phyloP scores from a whole-genome alignment of 1,140 invertebrate genomes.

The Oryctes rhinoceros region DNA sequence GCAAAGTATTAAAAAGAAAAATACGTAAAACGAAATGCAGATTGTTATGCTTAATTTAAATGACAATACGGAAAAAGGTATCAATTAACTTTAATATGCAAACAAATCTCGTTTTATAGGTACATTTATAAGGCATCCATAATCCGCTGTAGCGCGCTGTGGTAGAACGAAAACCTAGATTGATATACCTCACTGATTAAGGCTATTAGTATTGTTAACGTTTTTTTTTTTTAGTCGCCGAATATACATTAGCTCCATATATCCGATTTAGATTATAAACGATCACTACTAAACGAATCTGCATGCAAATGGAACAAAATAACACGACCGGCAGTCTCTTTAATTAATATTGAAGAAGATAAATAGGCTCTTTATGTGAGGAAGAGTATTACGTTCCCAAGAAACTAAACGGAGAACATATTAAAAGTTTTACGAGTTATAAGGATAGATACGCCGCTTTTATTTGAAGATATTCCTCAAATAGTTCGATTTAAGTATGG shows the following conservation, averaged over 20 bases:
- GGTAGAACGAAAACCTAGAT: background rate
- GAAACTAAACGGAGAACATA: background rate
- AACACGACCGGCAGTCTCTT: background rate
- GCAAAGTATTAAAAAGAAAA: no score
- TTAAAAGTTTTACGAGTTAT: slow-evolving; percentile 1
- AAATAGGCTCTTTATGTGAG: background rate
- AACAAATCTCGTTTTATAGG: no score
- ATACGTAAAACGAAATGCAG: no score
- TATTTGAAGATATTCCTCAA: no score
- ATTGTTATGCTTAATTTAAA: no score
- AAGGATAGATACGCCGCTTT: background rate
- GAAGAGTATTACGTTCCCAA: background rate
- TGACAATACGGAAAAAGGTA: no score
- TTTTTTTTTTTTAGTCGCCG: background rate
- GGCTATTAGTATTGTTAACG: background rate
- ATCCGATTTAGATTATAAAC: background rate
- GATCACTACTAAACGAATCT: background rate
- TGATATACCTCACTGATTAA: background rate
- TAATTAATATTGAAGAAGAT: slow-evolving; percentile 25
- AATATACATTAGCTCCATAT: background rate
- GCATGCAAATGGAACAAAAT: slow-evolving; percentile 6
- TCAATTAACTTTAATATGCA: no score
- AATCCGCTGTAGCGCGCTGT: background rate
- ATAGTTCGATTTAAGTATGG: no score
- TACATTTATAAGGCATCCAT: no score